These are phyloP conservation scores for Eupithecia subumbrata DNA, from an alignment of 2,888 invertebrate species.

Conservation along the genomic window DNA sequence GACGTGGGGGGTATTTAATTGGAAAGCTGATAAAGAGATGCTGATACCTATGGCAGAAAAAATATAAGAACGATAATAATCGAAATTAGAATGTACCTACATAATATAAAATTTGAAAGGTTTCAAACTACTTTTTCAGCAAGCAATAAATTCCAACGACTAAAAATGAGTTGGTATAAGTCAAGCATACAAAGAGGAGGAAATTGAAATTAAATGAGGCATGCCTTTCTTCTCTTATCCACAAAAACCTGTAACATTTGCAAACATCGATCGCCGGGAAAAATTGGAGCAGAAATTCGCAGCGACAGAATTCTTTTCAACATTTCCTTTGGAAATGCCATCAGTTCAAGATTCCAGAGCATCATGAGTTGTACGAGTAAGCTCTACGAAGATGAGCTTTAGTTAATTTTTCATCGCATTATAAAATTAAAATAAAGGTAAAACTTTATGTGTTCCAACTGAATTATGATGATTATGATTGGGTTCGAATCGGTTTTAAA, in stretches of 20 bases:
- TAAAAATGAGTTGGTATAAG: neutral
- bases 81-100: neutral
- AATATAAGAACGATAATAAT: neutral
- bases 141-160: neutral
- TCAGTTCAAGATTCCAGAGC: neutral
- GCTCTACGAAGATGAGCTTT: neutral
- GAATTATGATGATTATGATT: neutral
- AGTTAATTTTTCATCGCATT: neutral
- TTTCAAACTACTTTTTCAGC: neutral
- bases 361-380: neutral
- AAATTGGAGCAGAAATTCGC: conserved; percentile 25
- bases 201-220: conserved; percentile 21
- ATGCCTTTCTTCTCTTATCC: conserved; percentile 8
- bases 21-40: too few relatives aligned
- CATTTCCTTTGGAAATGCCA: conserved; percentile 22
- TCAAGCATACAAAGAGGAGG: neutral
- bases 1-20: too few relatives aligned
- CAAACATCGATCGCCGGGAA: conserved; percentile 17
- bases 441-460: neutral
- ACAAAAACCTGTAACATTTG: conserved; percentile 24
- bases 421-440: neutral
- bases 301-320: conserved; percentile 21
- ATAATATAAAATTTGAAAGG: neutral
- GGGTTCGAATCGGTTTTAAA: neutral
- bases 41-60: too few relatives aligned